Evolutionary conservation across 1,140 invertebrate genomes (phyloP).

Genomic region (Ridgeia piscesae): DNA sequence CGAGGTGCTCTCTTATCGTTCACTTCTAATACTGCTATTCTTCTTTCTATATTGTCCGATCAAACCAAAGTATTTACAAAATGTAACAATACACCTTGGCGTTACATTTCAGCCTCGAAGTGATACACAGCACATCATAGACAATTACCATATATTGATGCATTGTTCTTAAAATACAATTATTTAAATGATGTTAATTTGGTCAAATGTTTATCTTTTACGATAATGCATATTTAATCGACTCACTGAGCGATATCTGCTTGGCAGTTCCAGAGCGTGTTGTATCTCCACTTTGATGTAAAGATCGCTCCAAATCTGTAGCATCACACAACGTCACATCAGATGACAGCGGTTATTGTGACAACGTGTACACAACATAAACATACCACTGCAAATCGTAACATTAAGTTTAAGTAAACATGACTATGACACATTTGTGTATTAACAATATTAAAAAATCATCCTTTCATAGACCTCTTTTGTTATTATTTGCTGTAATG

Average conservation of each 20-base stretch:
- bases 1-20: no score
- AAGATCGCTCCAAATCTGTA: constrained; percentile 57
- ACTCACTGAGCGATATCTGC: constrained; percentile 59
- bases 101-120: background rate
- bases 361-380: background rate
- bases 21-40: no score
- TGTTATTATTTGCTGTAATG: no score
- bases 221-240: background rate
- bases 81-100: no score
- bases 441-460: background rate
- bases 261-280: constrained; percentile 58
- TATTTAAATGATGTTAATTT: no score
- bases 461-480: no score
- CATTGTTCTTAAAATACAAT: no score
- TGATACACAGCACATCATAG: background rate
- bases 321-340: background rate
- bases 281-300: constrained; percentile 60
- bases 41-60: no score
- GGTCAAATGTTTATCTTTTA: no score
- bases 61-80: no score
- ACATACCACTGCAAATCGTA: background rate
- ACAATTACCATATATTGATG: no score
- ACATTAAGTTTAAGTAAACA: background rate
- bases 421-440: background rate
- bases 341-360: background rate